Conservation (phyloP, 2,113 vertebrate genomes). For the Pomatostomus ruficeps region DNA sequence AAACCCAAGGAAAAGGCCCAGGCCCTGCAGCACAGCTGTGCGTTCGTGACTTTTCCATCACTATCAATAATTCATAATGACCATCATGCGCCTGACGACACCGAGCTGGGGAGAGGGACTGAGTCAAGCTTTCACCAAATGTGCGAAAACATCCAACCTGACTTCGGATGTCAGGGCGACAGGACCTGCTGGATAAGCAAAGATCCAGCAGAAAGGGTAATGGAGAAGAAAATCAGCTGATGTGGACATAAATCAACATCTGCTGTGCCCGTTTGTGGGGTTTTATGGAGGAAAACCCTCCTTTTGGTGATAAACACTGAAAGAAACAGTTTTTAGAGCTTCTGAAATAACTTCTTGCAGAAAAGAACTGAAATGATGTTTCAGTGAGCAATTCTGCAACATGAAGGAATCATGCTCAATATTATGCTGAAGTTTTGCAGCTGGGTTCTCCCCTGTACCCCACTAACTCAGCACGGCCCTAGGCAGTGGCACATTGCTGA, state of each 20-base stretch:
- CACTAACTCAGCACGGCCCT: neutral
- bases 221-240: conserved; percentile 56
- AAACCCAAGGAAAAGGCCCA: neutral
- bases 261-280: neutral
- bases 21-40: neutral
- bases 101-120: neutral
- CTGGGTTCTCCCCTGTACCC: neutral
- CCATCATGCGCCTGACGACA: neutral
- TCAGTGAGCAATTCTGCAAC: neutral
- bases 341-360: neutral
- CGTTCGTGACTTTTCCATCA: neutral
- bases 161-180: neutral
- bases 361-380: neutral
- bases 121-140: neutral
- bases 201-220: conserved; percentile 12
- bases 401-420: neutral
- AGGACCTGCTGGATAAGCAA: conserved; percentile 31
- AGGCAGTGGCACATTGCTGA: neutral
- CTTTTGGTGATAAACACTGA: neutral
- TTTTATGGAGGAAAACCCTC: neutral
- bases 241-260: conserved; percentile 15
- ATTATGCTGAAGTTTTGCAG: neutral
- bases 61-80: conserved; percentile 27
- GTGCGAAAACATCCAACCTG: neutral
- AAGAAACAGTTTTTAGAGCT: neutral